phyloP scores from a whole-genome alignment of 2,888 invertebrate genomes.

The Eurois occulta region DNA sequence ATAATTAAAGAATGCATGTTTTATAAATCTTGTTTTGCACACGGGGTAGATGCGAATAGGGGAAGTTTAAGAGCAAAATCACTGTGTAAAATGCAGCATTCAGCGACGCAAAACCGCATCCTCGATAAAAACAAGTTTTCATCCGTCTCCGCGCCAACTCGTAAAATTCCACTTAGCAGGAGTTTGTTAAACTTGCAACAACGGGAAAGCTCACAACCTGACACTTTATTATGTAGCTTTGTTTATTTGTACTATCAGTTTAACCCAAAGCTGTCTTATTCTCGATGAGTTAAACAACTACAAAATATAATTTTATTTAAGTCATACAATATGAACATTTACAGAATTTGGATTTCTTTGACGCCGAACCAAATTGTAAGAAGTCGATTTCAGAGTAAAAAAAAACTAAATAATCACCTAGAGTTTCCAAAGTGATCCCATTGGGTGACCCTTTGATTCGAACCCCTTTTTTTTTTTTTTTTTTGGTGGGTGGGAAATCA shows the following conservation, averaged over 20 bases:
- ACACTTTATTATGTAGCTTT: neutral
- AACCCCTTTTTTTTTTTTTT: no score
- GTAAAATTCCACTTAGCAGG: conserved; percentile 23
- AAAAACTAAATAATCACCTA: no score
- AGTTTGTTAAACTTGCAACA: conserved; percentile 22
- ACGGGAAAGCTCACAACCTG: neutral
- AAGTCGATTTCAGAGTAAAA: neutral
- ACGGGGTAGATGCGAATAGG: neutral
- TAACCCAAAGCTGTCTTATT: neutral
- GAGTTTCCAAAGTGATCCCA: no score
- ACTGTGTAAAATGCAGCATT: neutral
- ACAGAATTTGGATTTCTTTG: neutral
- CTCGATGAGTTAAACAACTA: neutral
- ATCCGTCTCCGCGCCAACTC: neutral
- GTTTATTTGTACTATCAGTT: neutral
- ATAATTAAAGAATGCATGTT: neutral
- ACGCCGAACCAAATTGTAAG: neutral
- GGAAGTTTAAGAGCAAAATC: neutral
- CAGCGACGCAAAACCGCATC: neutral
- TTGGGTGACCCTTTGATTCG: neutral
- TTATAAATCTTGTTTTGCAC: neutral
- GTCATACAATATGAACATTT: neutral
- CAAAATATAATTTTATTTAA: neutral
- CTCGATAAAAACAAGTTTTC: neutral
- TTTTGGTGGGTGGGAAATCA: no score